Evolutionary conservation across 2,797 vertebrate genomes (phyloP), one percentile per base, ranked within the genome.

Genomic region (Hydrolagus colliei): DNA sequence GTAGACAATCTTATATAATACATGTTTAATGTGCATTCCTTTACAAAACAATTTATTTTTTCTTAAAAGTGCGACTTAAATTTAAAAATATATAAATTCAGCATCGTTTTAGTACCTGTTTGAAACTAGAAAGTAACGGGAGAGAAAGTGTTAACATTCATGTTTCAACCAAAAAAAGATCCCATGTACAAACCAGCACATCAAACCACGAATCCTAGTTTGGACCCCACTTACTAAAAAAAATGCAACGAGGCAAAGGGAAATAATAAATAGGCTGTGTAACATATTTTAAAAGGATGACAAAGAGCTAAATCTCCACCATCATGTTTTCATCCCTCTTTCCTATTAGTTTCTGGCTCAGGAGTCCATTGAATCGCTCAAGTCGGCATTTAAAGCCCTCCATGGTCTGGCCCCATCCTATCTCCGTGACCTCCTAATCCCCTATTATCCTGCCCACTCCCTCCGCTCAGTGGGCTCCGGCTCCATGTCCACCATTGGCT

Each of bases 21-120:
- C 27, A 41, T 84, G 41, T 84, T 84, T 84, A 84, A 71, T 77
- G 75, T 61, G 41, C 41, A 52, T 77, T 74, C 73, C 14, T 61
- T 77, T 77, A 77, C 20, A 61, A 20, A 68, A 84, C 9, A 68
- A 52, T 52, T 52, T 52, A 3, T 6, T 52, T 52, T 52, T 52
- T 52, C 27, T 27, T 3, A 52, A 84, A 80, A 84, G 35, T 82
- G 79, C 35, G 2, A 32, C 63, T 84, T 52, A 82, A 52, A 35
- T 67, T 82, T 20, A 52, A 71, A 84, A 84, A 52, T 84, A 84
- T 52, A 52, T 71, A 41, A 84, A 84, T 84, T 84, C 65, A 84
- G 27, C 65, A 84, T 68, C 67, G 63, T 32, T 65, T 67, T 80
- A 67, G 67, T 67, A 68, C 18, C 63, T 11, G 35, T 35, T 68